Base-by-base conservation (phyloP, 2,888 invertebrate species). In the Tyria jacobaeae region DNA sequence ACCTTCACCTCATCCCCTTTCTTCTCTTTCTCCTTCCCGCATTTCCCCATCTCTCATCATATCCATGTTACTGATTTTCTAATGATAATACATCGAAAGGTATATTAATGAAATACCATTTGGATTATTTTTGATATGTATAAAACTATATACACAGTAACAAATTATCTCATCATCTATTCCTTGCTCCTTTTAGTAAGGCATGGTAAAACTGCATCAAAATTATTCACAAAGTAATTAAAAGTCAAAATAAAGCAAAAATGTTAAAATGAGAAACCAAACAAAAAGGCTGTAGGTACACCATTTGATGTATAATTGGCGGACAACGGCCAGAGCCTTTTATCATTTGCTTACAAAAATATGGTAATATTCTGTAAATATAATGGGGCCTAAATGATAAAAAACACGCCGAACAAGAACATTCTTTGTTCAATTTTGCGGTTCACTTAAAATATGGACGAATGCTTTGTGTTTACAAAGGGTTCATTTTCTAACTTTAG, bases 341-440 rank as follows among this genome's bases (percentile, higher is more conserved):
- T 55, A 25, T 39, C 55, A 56, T 41, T 60, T 41, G 60, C 44
- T 60, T 25, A 55, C 55, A 50, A 60, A 57, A 60, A 55, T 60
- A 60, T 60, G 60, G 49, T 59, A 59, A 60, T 56, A n/a, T n/a
- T n/a, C n/a, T n/a, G n/a, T n/a, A n/a, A n/a, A n/a, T n/a, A 54
- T 48, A 60, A 34, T 37, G n/a, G n/a, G 9, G 21, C 37, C 17
- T 47, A 27, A 41, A 54, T 41, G 54, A 54, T 49, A 54, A 60
- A 54, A 49, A 17, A 35, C 25, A 39, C 17, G 12, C 25, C 7
- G 48, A n/a, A 27, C 14, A 27, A 12, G 15, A 0, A 41, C 14
- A 51, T 24, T 54, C 41, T 54, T 27, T 56, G 48, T 56, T 56
- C 21, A 17, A 44, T 14, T 41, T 44, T 41, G 10, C 3, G 21